Conservation (phyloP, 1,140 invertebrate species). For the Cyrtorhinus lividipennis region DNA sequence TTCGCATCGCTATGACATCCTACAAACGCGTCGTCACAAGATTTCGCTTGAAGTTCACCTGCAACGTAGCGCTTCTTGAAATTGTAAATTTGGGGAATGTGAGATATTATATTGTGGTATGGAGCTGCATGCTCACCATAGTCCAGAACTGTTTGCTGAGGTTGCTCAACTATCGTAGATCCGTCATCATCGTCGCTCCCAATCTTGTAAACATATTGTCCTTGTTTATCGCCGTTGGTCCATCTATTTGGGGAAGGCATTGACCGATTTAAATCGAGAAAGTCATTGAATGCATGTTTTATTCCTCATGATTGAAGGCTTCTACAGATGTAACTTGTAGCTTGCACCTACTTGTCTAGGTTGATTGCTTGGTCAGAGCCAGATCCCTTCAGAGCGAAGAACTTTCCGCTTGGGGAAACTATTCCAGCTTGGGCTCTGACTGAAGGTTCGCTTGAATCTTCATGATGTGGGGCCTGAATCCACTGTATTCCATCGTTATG, state of each 20-base stretch:
- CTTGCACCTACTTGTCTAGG: slow-evolving; percentile 52
- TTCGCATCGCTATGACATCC: slow-evolving; percentile 65
- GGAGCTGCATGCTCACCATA: too few relatives aligned
- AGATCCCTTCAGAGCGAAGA: slow-evolving; percentile 59
- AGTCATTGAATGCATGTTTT: too few relatives aligned
- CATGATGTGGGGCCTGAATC: slow-evolving; percentile 58
- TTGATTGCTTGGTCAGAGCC: slow-evolving; percentile 70
- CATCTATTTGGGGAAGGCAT: too few relatives aligned
- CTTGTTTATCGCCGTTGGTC: slow-evolving; percentile 67
- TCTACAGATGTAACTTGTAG: too few relatives aligned
- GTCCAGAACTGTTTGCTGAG: too few relatives aligned
- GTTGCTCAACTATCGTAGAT: slow-evolving; percentile 40
- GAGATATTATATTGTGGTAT: neutral
- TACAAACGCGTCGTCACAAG: slow-evolving; percentile 38
- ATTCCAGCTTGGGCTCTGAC: slow-evolving; percentile 86
- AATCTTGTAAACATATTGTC: slow-evolving; percentile 70
- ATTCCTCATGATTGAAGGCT: too few relatives aligned
- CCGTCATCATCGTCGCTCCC: slow-evolving; percentile 41
- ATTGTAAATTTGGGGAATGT: neutral
- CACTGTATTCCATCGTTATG: slow-evolving; percentile 77
- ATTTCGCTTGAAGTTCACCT: slow-evolving; percentile 19
- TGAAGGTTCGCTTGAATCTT: slow-evolving; percentile 51
- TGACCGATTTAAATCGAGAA: too few relatives aligned
- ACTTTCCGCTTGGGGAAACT: slow-evolving; percentile 59
- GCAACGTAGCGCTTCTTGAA: slow-evolving; percentile 21